Conservation (phyloP, 2,113 vertebrate genomes). For the Forbesichthys agassizii region DNA sequence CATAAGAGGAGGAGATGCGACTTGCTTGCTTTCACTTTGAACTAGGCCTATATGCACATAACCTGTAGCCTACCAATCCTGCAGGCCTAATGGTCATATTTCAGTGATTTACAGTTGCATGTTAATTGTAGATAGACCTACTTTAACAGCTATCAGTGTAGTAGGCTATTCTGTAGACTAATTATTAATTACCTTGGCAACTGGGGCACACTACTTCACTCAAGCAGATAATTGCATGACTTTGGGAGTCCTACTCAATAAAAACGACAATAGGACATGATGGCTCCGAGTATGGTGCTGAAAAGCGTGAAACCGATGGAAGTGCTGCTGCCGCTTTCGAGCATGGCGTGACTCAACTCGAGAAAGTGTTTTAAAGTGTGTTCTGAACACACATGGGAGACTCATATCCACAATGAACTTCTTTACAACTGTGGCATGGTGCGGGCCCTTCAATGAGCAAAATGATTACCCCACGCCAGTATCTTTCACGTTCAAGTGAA, state of each 20-base stretch:
- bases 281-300: conserved; percentile 17
- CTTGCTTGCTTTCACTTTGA: conserved; percentile 25
- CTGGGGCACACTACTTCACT: conserved; percentile 19
- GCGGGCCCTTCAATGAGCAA: no score
- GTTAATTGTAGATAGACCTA: neutral
- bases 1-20: conserved; percentile 31
- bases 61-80: no score
- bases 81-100: no score
- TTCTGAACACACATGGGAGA: conserved; percentile 53
- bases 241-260: conserved; percentile 34
- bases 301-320: conserved; percentile 46
- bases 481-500: no score
- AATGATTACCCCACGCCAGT: no score
- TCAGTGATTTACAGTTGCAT: neutral
- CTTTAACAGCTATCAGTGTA: neutral
- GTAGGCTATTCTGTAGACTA: neutral
- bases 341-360: conserved; percentile 46
- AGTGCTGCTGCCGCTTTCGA: conserved; percentile 43
- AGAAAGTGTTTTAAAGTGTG: conserved; percentile 58
- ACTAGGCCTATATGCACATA: neutral
- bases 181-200: neutral
- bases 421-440: no score
- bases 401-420: conserved; percentile 32
- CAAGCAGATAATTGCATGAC: conserved; percentile 35
- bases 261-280: conserved; percentile 27